These are phyloP conservation scores for Eurytemora carolleeae DNA, from an alignment of 1,140 invertebrate species.

Conservation along the genomic window DNA sequence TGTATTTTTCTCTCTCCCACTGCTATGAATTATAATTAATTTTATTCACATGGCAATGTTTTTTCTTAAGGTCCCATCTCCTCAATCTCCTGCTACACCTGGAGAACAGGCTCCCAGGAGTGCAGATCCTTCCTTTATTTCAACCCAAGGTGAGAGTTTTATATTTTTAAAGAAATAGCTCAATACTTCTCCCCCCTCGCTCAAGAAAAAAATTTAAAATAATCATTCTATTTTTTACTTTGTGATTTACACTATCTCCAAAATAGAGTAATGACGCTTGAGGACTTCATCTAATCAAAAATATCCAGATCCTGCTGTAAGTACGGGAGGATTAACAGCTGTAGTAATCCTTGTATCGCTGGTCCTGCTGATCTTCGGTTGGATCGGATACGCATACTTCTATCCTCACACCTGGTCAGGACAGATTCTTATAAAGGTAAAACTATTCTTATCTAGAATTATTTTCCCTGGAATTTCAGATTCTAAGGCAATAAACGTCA, in stretches of 20 bases:
- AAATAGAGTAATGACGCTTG: no score
- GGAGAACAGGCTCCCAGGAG: neutral
- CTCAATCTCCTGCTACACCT: neutral
- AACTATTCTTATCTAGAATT: constrained; percentile 18
- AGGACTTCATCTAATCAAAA: no score
- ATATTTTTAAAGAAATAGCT: neutral
- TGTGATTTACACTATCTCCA: neutral
- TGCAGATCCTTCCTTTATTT: neutral
- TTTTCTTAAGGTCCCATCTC: no score
- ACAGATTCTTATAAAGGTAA: constrained; percentile 85
- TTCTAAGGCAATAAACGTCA: neutral
- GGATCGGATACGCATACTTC: constrained; percentile 79
- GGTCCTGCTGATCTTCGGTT: constrained; percentile 33
- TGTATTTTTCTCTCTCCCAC: no score
- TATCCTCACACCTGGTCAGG: constrained; percentile 86
- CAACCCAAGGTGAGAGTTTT: neutral
- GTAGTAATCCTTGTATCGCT: constrained; percentile 32
- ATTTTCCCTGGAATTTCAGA: neutral
- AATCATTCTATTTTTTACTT: neutral
- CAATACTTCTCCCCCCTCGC: neutral
- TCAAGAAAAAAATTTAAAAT: neutral
- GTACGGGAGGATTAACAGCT: constrained; percentile 7
- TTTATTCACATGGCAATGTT: no score
- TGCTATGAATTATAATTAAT: no score
- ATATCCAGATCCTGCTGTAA: neutral